These are phyloP conservation scores for Lucilia sericata DNA, from an alignment of 1,140 invertebrate genomes.

Conservation along the genomic window DNA sequence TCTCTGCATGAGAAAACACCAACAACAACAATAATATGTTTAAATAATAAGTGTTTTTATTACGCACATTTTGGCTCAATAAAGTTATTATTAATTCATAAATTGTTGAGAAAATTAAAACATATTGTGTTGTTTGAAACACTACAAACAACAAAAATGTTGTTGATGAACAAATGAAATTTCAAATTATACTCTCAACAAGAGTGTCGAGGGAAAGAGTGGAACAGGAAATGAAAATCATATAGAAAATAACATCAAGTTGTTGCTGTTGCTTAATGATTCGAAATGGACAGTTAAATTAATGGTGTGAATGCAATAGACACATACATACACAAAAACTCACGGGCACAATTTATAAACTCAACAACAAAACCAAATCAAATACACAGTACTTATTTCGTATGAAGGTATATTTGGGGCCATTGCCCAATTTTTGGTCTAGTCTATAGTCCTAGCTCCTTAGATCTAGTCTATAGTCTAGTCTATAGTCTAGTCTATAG, in stretches of 20 bases:
- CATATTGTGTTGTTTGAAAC: background rate
- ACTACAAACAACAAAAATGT: too few species aligned
- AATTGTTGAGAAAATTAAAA: background rate
- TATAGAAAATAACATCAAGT: background rate
- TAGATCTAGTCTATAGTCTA: too few species aligned
- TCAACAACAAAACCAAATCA: too few species aligned
- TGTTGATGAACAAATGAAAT: background rate
- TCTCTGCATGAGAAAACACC: background rate
- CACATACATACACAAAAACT: too few species aligned
- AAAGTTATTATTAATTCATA: slow-evolving; percentile 7
- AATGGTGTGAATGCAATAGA: background rate
- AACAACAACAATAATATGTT: background rate
- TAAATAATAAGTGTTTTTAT: background rate
- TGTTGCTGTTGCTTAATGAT: background rate
- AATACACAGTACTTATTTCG: too few species aligned
- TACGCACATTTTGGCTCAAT: background rate
- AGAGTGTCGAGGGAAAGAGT: background rate
- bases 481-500: too few species aligned
- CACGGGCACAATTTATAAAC: too few species aligned
- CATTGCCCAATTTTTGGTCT: too few species aligned
- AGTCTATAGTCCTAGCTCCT: too few species aligned
- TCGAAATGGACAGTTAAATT: slow-evolving; percentile 16
- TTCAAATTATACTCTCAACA: background rate
- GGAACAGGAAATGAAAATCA: background rate
- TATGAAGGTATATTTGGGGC: too few species aligned